A percentile compares a stretch with the other conserved stretches of the same genome.
These are phyloP conservation scores for Neoitamus cyanurus DNA, from an alignment of 2,888 invertebrate species.

Conservation along the genomic window DNA sequence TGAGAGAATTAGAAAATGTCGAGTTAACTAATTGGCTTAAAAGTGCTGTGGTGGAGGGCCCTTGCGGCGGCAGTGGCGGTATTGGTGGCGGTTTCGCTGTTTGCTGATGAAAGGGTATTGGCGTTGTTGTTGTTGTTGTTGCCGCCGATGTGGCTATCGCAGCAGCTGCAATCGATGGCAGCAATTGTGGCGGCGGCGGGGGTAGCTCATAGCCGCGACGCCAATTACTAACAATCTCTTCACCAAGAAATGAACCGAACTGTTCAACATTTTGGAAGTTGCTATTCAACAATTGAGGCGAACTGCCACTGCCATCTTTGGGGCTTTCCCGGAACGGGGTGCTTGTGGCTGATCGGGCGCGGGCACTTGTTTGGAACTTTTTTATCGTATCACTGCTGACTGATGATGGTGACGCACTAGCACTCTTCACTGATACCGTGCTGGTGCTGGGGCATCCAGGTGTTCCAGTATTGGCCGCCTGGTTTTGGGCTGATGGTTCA, in stretches of 20 bases:
- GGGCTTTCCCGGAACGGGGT: constrained; percentile 45
- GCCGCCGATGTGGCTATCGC: constrained; percentile 58
- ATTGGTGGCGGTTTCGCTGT: constrained; percentile 54
- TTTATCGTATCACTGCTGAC: constrained; percentile 54
- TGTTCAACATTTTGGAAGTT: constrained; percentile 75
- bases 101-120: constrained; percentile 61
- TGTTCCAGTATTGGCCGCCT: neutral
- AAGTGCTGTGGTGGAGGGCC: constrained; percentile 69
- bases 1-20: constrained; percentile 63
- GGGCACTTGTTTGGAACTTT: neutral
- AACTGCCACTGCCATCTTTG: constrained; percentile 25
- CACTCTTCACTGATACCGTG: constrained; percentile 53
- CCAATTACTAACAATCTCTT: constrained; percentile 85
- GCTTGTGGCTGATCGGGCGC: constrained; percentile 41
- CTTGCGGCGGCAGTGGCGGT: constrained; percentile 54
- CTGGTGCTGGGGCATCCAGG: constrained; percentile 51
- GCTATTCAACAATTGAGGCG: constrained; percentile 56
- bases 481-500: constrained; percentile 48
- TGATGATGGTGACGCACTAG: constrained; percentile 59
- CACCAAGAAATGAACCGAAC: constrained; percentile 81
- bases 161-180: constrained; percentile 50
- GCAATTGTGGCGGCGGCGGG: constrained; percentile 57
- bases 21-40: constrained; percentile 63
- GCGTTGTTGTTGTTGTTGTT: constrained; percentile 60
- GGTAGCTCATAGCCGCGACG: constrained; percentile 70